Conservation (phyloP, 2,797 vertebrate genomes). For the Limnodromus scolopaceus region DNA sequence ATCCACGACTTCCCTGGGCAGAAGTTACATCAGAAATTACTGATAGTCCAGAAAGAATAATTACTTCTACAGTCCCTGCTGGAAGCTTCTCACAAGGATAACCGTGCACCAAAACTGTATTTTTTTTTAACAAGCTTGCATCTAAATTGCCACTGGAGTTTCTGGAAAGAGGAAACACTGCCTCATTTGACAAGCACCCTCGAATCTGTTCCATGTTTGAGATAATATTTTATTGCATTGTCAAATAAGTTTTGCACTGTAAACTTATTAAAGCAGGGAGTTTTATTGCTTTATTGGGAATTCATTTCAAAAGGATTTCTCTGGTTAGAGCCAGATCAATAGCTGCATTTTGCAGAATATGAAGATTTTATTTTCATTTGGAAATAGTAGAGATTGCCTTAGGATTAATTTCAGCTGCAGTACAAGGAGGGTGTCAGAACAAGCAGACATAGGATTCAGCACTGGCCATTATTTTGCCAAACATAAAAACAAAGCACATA, state of each 20-base stretch:
- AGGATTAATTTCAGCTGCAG: slow-evolving; percentile 12
- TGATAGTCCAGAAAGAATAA: neutral
- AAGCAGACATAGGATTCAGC: neutral
- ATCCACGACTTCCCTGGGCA: too few species aligned
- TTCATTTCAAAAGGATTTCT: slow-evolving; percentile 47
- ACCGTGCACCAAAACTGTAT: neutral
- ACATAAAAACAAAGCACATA: rapidly evolving
- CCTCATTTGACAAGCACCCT: neutral
- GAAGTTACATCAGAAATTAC: neutral
- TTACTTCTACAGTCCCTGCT: neutral
- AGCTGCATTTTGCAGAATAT: slow-evolving; percentile 15
- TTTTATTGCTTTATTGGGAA: slow-evolving; percentile 42
- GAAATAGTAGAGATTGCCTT: neutral
- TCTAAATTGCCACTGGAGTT: neutral
- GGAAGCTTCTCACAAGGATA: neutral
- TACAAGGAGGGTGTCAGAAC: neutral
- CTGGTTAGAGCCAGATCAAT: slow-evolving; percentile 13
- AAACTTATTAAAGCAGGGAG: slow-evolving; percentile 24
- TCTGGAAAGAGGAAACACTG: neutral
- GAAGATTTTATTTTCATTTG: slow-evolving; percentile 26
- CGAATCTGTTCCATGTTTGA: neutral
- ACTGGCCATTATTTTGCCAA: neutral
- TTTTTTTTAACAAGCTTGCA: neutral
- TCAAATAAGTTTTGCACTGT: neutral
- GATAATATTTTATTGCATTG: slow-evolving; percentile 13